Percentiles rank a stretch among this genome's conserved stretches.
Evolutionary conservation across 2,888 invertebrate species (phyloP).

Genomic region (Apamea sordens): DNA sequence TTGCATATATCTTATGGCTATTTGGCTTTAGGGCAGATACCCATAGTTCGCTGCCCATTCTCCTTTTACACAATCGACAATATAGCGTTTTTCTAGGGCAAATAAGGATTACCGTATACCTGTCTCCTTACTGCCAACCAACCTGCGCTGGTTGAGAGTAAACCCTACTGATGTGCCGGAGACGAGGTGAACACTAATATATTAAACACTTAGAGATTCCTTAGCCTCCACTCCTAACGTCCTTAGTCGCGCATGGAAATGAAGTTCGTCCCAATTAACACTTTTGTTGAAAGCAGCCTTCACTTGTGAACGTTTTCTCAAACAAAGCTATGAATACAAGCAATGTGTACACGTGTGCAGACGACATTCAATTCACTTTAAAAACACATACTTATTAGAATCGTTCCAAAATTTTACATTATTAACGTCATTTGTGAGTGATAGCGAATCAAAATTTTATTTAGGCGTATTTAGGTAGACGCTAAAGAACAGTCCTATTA

Average conservation of each 20-base stretch:
- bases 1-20: not conserved
- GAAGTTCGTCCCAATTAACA: slow-evolving; percentile 48
- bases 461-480: slow-evolving; percentile 6
- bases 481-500: slow-evolving; percentile 33
- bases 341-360: slow-evolving; percentile 38
- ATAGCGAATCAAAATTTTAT: slow-evolving; percentile 27
- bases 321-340: slow-evolving; percentile 13
- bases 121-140: slow-evolving; percentile 86
- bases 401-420: slow-evolving; percentile 2
- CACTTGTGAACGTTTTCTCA: slow-evolving; percentile 54
- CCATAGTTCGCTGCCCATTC: not conserved
- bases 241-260: slow-evolving; percentile 75
- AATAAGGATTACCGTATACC: slow-evolving; percentile 85
- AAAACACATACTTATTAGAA: slow-evolving; percentile 22
- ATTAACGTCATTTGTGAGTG: slow-evolving; percentile 8
- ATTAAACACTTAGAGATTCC: slow-evolving; percentile 76
- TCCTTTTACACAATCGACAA: slow-evolving; percentile 65
- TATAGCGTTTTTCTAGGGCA: slow-evolving; percentile 84
- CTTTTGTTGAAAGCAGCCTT: slow-evolving; percentile 62
- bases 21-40: not conserved
- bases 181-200: slow-evolving; percentile 81
- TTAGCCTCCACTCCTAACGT: slow-evolving; percentile 68
- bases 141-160: slow-evolving; percentile 84
- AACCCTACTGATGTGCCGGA: slow-evolving; percentile 72
- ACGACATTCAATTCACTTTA: slow-evolving; percentile 32